Base-by-base conservation (phyloP, 2,113 vertebrate species). In the Clarias macrocephalus region DNA sequence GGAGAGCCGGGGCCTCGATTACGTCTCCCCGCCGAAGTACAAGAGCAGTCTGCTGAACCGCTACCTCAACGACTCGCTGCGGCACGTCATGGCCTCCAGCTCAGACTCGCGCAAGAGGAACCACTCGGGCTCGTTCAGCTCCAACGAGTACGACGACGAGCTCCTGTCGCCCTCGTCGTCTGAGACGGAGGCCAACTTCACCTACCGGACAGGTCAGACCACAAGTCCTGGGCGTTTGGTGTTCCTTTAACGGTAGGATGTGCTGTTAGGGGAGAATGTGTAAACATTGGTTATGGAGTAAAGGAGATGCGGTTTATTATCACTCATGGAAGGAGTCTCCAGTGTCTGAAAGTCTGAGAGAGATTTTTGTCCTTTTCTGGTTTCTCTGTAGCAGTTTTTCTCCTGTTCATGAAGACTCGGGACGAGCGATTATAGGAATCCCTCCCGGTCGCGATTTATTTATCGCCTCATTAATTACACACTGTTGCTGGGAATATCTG, bases 21-120 rank as follows among this genome's bases (percentile, higher is more conserved):
- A 96, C 0, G 94, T 96, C 33, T 97, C 97, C 1, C 97, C 97
- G 62, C 97, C 98, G 28, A 99, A 99, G 90, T 99, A 99, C 94
- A 99, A 99, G 95, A 99, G 95, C 96, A 97, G 97, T 88, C 95
- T 99, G 91, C 91, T 99, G 93, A 97, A 99, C 92, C 97, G 98
- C 23, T 99, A 99, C 90, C 96, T 99, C 88, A 99, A 99, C 90
- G 98, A 99, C 96, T 99, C 97, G 56, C 93, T 99, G 93, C 96
- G 96, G 82, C 98, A 99, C 42, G 97, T 99, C 94, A 99, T 99
- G 96, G 96, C 95, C 91, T 95, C 96, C 10, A 96, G 96, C 2
- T 94, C 96, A 83, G 94, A 96, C 54, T 94, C 95, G 37, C 95
- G 95, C 91, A 96, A 97, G 92, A 96, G 98, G 92, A 97, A 96